Conservation (phyloP, 2,113 vertebrate genomes). For the Anthoscopus minutus region DNA sequence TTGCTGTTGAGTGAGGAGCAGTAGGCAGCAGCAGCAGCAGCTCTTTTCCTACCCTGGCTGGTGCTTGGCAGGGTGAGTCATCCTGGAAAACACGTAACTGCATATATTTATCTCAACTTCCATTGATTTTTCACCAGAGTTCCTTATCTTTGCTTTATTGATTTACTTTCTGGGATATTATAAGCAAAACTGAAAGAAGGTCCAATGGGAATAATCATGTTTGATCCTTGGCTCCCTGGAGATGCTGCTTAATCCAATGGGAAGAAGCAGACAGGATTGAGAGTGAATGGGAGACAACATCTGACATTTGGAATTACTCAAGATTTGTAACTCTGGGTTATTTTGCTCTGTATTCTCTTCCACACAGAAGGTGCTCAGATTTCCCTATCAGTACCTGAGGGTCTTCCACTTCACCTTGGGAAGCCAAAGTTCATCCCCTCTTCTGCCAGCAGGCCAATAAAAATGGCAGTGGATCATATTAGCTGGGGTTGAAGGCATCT, state of each 20-base stretch:
- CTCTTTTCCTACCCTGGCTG: neutral
- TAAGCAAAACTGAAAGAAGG: neutral
- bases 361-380: neutral
- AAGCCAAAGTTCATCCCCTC: neutral
- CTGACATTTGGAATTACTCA: neutral
- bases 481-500: neutral
- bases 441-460: neutral
- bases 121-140: neutral
- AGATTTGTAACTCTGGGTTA: neutral
- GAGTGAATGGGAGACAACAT: neutral
- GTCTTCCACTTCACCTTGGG: neutral
- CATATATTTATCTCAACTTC: neutral
- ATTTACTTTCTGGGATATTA: neutral
- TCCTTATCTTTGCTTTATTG: neutral
- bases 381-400: neutral
- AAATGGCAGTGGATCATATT: neutral
- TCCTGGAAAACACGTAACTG: neutral
- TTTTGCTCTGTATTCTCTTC: neutral
- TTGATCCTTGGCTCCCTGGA: neutral
- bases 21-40: slow-evolving; percentile 37
- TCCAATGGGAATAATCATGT: neutral
- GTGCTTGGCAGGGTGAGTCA: slow-evolving; percentile 35
- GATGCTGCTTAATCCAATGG: neutral
- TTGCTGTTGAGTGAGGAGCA: neutral
- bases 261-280: neutral